Percentiles rank a stretch among this genome's conserved stretches.
Conservation (phyloP, 2,888 invertebrate genomes). For the Calliopum simillimum region DNA sequence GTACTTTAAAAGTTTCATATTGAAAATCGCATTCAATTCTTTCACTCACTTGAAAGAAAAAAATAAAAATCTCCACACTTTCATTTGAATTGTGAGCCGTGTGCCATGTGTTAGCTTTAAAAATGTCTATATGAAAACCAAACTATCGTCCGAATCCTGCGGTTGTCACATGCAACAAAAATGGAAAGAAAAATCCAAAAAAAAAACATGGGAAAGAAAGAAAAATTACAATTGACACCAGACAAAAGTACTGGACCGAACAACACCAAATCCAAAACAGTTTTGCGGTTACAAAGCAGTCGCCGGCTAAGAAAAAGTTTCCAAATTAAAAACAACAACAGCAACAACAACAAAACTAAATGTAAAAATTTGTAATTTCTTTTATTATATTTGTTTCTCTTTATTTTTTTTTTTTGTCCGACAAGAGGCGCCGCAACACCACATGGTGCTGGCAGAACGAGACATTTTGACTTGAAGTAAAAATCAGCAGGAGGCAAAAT, state of each 20-base stretch:
- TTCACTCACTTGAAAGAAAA: background rate
- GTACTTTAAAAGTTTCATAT: too few relatives aligned
- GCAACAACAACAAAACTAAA: constrained; percentile 12
- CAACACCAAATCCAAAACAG: constrained; percentile 22
- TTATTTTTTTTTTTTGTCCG: constrained; percentile 11
- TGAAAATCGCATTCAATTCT: too few relatives aligned
- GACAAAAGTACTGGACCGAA: constrained; percentile 15
- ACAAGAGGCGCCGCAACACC: constrained; percentile 20
- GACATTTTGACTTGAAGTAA: background rate
- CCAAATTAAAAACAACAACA: constrained; percentile 28
- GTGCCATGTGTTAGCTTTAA: background rate
- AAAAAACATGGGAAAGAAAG: constrained; percentile 5
- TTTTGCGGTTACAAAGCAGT: constrained; percentile 30
- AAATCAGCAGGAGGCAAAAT: background rate
- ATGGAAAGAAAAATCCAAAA: too few relatives aligned
- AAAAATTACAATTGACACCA: constrained; percentile 17
- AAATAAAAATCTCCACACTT: constrained; percentile 13
- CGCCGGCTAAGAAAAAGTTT: constrained; percentile 33
- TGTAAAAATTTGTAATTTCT: constrained; percentile 25
- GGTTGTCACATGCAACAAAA: constrained; percentile 16
- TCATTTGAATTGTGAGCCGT: constrained; percentile 23
- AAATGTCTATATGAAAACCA: background rate
- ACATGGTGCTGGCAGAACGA: constrained; percentile 22
- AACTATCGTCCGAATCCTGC: constrained; percentile 13
- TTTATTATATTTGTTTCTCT: constrained; percentile 21